Conservation (phyloP, 2,113 vertebrate genomes). For the Oryzias javanicus region DNA sequence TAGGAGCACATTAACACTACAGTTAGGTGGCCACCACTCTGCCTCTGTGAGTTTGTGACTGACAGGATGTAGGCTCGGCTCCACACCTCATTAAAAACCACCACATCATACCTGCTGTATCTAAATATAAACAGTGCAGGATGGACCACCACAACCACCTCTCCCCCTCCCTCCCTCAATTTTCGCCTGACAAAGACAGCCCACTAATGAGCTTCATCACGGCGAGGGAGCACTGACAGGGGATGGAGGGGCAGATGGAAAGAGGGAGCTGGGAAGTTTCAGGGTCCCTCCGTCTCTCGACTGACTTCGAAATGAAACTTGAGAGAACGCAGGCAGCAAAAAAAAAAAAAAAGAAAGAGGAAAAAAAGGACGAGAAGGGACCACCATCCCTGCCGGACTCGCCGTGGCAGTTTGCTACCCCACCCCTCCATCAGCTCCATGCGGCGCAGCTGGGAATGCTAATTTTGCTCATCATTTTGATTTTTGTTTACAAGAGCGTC, state of each 20-base stretch:
- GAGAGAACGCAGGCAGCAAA: not conserved
- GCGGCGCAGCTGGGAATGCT: slow-evolving; percentile 2
- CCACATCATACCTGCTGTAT: slow-evolving; percentile 49
- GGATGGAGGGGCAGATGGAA: slow-evolving; percentile 52
- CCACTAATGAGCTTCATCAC: slow-evolving; percentile 65
- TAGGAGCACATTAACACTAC: slow-evolving; percentile 8
- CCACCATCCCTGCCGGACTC: slow-evolving; percentile 1
- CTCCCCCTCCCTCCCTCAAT: not conserved
- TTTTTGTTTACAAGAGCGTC: slow-evolving; percentile 23
- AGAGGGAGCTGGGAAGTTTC: slow-evolving; percentile 4
- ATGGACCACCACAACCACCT: not conserved
- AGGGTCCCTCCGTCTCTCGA: not conserved
- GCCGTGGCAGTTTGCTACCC: not conserved
- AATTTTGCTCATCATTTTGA: slow-evolving; percentile 24
- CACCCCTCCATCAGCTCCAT: not conserved
- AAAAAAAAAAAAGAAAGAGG: not conserved
- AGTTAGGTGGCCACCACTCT: slow-evolving; percentile 10
- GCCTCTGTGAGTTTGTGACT: slow-evolving; percentile 36
- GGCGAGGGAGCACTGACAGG: slow-evolving; percentile 41
- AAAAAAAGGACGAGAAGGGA: slow-evolving; percentile 2
- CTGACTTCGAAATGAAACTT: slow-evolving; percentile 3
- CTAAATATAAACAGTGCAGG: slow-evolving; percentile 66
- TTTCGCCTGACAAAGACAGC: slow-evolving; percentile 33
- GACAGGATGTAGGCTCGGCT: slow-evolving; percentile 42
- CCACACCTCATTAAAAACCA: slow-evolving; percentile 61